Conservation (phyloP, 2,888 invertebrate species). For the Liopterus haemorrhoidalis region DNA sequence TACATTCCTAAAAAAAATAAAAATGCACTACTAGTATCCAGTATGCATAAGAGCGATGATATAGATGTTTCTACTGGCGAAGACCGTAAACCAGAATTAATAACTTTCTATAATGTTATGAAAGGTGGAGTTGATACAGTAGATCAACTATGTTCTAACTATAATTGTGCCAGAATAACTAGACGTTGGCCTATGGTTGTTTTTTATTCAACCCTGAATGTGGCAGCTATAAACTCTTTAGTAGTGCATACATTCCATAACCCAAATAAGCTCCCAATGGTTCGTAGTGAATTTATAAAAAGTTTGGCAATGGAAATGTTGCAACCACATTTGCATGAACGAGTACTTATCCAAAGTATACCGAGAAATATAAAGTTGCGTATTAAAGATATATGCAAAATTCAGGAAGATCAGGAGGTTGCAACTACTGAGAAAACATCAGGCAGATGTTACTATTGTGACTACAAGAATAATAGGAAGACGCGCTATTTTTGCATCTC, state of each 20-base stretch:
- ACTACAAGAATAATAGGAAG: slow-evolving; percentile 2
- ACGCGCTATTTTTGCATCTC: slow-evolving; percentile 3
- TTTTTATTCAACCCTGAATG: slow-evolving; percentile 24
- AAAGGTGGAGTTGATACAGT: slow-evolving; percentile 25
- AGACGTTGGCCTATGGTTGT: too few relatives aligned
- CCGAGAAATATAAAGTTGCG: slow-evolving; percentile 1
- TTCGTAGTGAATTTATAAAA: slow-evolving; percentile 2
- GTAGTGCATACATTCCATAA: slow-evolving; percentile 7
- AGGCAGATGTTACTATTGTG: slow-evolving; percentile 1
- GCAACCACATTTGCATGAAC: slow-evolving; percentile 1
- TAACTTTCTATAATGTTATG: slow-evolving; percentile 22
- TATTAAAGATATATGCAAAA: slow-evolving; percentile 6
- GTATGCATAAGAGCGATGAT: slow-evolving; percentile 19
- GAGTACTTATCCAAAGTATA: not conserved
- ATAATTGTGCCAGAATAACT: slow-evolving; percentile 22
- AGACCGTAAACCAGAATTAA: slow-evolving; percentile 23
- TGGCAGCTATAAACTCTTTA: slow-evolving; percentile 23
- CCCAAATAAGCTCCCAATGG: not conserved
- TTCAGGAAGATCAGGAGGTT: slow-evolving; percentile 6
- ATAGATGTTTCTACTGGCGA: slow-evolving; percentile 24
- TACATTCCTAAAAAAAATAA: slow-evolving; percentile 26
- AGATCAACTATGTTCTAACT: slow-evolving; percentile 22
- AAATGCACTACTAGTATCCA: slow-evolving; percentile 23
- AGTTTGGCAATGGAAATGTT: not conserved
- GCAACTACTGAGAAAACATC: not conserved